Percentiles rank a stretch among this genome's conserved stretches.
phyloP scores from a whole-genome alignment of 2,113 vertebrate genomes.

The Heterotis niloticus region DNA sequence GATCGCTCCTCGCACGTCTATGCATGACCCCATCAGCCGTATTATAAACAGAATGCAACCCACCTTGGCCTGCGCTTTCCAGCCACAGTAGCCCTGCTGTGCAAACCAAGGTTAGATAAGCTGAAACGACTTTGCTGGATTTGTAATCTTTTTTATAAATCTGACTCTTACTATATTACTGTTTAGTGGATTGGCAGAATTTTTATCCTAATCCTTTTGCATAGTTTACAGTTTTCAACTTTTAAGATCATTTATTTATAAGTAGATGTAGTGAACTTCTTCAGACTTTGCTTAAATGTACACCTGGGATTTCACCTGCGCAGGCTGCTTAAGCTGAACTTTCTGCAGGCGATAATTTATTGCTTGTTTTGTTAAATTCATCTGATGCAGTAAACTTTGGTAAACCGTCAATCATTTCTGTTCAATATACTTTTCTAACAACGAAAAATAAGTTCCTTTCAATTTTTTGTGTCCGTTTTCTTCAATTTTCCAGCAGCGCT shows the following conservation, averaged over 20 bases:
- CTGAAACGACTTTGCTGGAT: background rate
- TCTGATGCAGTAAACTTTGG: too few relatives aligned
- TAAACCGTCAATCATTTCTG: too few relatives aligned
- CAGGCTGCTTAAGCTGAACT: background rate
- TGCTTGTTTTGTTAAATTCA: too few relatives aligned
- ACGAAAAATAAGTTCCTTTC: too few relatives aligned
- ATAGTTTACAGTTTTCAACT: background rate
- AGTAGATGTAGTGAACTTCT: background rate
- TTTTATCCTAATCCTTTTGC: background rate
- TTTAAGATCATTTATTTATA: background rate
- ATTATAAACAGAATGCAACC: background rate
- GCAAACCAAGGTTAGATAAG: background rate
- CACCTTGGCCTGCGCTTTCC: background rate
- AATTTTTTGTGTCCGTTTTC: too few relatives aligned
- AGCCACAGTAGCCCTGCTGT: background rate
- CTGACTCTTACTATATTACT: background rate
- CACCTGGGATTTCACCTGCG: background rate
- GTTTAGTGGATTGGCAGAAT: too few relatives aligned
- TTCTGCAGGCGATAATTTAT: too few relatives aligned
- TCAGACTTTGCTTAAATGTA: background rate
- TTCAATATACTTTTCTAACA: too few relatives aligned
- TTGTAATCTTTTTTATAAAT: background rate
- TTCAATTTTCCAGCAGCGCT: too few relatives aligned
- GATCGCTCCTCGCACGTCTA: background rate
- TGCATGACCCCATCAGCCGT: slow-evolving; percentile 9